A percentile compares a stretch with the other conserved stretches of the same genome.
Evolutionary conservation across 2,797 vertebrate species (phyloP).

Genomic region (Spatula versicolor): DNA sequence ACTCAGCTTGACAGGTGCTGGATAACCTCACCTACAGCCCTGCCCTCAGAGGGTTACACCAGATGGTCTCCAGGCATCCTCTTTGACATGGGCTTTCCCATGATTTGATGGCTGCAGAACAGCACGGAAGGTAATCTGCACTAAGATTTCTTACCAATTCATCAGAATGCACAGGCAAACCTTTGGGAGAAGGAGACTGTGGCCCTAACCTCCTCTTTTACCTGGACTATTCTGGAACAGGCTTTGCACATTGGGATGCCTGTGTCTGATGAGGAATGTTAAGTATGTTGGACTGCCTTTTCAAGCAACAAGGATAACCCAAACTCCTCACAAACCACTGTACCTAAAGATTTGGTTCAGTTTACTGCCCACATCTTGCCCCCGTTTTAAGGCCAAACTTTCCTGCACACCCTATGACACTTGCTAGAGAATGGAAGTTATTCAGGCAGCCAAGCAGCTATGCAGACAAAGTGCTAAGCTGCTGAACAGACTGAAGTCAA

Average conservation of each 20-base stretch:
- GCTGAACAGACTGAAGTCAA: neutral
- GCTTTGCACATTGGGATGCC: neutral
- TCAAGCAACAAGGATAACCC: neutral
- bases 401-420: neutral
- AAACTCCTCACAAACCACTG: neutral
- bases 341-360: neutral
- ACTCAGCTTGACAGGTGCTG: neutral
- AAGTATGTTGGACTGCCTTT: neutral
- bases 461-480: neutral
- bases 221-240: neutral
- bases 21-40: neutral
- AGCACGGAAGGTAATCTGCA: neutral
- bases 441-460: neutral
- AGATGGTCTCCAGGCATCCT: neutral
- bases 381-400: neutral
- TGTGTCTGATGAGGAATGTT: neutral
- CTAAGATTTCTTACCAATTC: fast-evolving
- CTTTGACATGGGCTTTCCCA: neutral
- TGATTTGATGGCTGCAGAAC: neutral
- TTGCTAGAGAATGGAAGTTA: neutral
- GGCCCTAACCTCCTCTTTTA: neutral
- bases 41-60: neutral
- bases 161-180: neutral
- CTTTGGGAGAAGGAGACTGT: neutral
- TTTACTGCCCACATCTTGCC: neutral